These are phyloP conservation scores for Adelognathus sp. DNA, from an alignment of 2,888 invertebrate genomes.

Conservation along the genomic window DNA sequence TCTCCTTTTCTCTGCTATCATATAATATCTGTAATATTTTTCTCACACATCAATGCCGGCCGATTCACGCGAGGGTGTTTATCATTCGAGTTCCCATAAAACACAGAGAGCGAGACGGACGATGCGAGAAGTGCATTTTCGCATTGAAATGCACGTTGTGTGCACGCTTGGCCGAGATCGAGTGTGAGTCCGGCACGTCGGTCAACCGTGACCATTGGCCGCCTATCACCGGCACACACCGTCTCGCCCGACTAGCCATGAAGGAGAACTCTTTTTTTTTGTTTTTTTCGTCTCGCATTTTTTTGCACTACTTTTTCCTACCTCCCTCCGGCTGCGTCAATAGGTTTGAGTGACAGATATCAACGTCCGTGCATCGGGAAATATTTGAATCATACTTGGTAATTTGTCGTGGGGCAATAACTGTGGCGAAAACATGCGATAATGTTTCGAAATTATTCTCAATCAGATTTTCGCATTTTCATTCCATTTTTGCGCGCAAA, in stretches of 20 bases:
- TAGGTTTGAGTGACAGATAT: too few species aligned
- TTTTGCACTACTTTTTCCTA: conserved; percentile 18
- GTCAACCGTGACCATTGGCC: conserved; percentile 76
- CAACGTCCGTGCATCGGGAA: not conserved
- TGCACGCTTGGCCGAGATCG: conserved; percentile 31
- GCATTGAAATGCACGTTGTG: not conserved
- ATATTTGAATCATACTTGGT: too few species aligned
- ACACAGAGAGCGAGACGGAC: not conserved
- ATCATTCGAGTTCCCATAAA: not conserved
- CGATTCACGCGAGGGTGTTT: not conserved
- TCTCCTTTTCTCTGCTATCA: not conserved
- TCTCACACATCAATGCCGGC: not conserved
- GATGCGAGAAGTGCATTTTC: conserved; percentile 10
- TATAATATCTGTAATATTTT: not conserved
- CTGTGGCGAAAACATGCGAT: too few species aligned
- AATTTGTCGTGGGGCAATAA: too few species aligned
- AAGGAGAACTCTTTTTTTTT: conserved; percentile 60
- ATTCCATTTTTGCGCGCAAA: too few species aligned
- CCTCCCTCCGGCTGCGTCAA: conserved; percentile 22
- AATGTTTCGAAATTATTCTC: too few species aligned
- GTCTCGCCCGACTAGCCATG: conserved; percentile 69
- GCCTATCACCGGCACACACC: conserved; percentile 70
- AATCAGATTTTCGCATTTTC: too few species aligned
- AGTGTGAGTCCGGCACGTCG: conserved; percentile 61
- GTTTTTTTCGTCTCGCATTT: conserved; percentile 23